Percentiles rank a stretch among this genome's conserved stretches.
phyloP scores from a whole-genome alignment of 2,113 vertebrate genomes.

The Conger conger region DNA sequence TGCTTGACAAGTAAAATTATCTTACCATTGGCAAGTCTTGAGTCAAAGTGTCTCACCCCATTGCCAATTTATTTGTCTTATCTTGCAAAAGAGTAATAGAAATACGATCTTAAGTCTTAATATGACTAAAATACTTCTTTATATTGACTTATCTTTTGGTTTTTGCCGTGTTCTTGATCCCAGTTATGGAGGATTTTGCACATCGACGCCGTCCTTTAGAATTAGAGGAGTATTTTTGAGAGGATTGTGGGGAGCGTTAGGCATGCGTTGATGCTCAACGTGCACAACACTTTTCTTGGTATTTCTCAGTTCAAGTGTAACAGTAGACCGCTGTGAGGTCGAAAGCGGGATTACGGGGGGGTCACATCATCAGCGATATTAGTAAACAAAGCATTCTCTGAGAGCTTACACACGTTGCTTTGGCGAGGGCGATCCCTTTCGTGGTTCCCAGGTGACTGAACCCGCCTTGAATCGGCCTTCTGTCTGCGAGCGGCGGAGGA shows the following conservation, averaged over 20 bases:
- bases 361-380: background rate
- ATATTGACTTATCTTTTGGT: too few relatives aligned
- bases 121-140: too few relatives aligned
- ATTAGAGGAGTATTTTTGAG: too few relatives aligned
- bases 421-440: background rate
- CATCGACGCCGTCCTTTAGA: too few relatives aligned
- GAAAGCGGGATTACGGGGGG: background rate
- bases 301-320: background rate
- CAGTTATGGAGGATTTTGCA: background rate
- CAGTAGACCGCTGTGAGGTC: background rate
- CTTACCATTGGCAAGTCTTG: too few relatives aligned
- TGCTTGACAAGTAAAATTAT: too few relatives aligned
- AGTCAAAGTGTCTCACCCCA: too few relatives aligned
- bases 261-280: background rate
- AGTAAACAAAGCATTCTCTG: background rate
- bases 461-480: background rate
- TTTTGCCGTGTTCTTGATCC: too few relatives aligned
- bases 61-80: too few relatives aligned
- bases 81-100: too few relatives aligned
- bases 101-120: too few relatives aligned
- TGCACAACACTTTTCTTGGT: background rate
- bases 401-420: background rate
- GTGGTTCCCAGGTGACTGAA: background rate
- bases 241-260: background rate
- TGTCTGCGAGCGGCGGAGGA: background rate